Conservation (phyloP, 2,888 invertebrate genomes). For the Thysanoteuthis rhombus region DNA sequence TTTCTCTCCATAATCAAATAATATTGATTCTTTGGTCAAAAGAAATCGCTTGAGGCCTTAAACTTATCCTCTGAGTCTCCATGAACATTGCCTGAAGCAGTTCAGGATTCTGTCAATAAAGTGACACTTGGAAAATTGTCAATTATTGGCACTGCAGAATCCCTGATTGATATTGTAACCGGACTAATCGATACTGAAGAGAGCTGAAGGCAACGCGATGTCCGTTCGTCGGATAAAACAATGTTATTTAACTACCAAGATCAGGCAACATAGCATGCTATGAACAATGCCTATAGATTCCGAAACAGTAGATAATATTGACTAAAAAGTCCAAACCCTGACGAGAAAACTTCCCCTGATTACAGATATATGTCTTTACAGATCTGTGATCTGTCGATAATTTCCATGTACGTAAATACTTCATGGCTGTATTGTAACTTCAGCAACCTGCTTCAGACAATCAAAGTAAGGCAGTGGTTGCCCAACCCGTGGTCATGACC, state of each 20-base stretch:
- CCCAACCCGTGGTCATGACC: no score
- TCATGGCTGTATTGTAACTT: no score
- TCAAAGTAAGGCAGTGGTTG: no score
- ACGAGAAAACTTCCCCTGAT: background rate
- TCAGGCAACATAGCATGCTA: background rate
- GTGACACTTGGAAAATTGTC: background rate
- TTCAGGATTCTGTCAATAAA: background rate
- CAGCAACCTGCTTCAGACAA: no score
- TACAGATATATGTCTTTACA: background rate
- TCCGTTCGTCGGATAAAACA: background rate
- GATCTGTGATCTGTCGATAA: background rate
- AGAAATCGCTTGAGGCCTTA: background rate
- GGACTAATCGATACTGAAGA: background rate
- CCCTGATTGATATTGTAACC: background rate
- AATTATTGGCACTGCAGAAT: background rate
- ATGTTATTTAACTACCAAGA: background rate
- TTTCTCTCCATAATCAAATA: background rate
- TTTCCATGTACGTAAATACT: no score
- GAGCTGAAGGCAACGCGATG: background rate
- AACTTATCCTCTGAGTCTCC: background rate
- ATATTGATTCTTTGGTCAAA: background rate
- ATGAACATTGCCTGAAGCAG: background rate
- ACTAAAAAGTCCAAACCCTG: background rate
- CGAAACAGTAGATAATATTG: background rate
- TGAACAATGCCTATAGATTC: background rate